Percentiles rank a stretch among this genome's conserved stretches.
Conservation (phyloP, 2,888 invertebrate species). For the Sinelater perroti region DNA sequence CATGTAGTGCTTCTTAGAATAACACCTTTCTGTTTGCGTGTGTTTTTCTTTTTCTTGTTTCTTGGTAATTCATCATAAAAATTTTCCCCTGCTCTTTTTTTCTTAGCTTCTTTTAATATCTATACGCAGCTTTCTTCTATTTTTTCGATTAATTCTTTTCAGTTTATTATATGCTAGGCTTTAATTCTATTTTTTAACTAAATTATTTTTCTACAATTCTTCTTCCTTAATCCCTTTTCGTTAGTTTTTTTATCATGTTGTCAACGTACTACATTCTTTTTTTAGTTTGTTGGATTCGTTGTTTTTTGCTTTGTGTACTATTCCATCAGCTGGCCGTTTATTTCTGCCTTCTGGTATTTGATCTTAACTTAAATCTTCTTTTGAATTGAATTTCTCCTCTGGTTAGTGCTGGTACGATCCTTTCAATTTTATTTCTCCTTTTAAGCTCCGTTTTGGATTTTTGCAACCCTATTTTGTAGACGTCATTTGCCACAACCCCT, state of each 20-base stretch:
- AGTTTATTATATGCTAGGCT: not conserved
- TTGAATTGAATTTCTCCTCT: not conserved
- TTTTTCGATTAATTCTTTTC: not conserved
- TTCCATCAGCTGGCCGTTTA: not conserved
- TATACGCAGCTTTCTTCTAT: not conserved
- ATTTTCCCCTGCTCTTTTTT: too few species aligned
- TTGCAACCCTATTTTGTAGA: not conserved
- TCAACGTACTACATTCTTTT: constrained; percentile 1
- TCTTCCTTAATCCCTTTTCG: not conserved
- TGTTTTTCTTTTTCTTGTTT: too few species aligned
- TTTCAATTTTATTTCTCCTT: not conserved
- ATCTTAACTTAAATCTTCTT: not conserved
- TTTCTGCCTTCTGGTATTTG: constrained; percentile 3
- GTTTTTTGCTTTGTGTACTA: not conserved
- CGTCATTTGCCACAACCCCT: not conserved
- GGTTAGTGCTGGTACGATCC: not conserved
- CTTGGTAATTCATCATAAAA: too few species aligned
- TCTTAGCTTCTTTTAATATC: not conserved
- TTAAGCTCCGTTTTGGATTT: not conserved
- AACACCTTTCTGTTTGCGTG: too few species aligned
- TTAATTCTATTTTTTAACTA: not conserved
- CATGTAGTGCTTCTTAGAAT: too few species aligned
- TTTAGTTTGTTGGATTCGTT: not conserved
- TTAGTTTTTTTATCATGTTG: not conserved
- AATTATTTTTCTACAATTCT: not conserved